Percentiles rank a stretch among this genome's conserved stretches.
These are phyloP conservation scores for Glareola pratincola DNA, from an alignment of 2,113 vertebrate species.

Conservation along the genomic window DNA sequence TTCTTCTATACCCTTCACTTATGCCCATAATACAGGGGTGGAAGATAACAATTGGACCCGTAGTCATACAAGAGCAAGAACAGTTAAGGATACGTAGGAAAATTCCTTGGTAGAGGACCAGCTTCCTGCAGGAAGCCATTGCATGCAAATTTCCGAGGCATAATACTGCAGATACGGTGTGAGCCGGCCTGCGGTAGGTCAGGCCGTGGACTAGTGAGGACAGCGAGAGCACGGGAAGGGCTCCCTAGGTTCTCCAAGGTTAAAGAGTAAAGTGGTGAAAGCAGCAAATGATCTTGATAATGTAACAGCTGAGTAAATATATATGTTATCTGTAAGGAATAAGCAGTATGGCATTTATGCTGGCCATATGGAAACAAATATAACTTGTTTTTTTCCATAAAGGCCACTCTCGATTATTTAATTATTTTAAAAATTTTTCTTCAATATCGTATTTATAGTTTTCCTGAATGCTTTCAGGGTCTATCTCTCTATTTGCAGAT, in stretches of 20 bases:
- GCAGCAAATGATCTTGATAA: not conserved
- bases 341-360: constrained; percentile 29
- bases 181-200: not conserved
- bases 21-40: not conserved
- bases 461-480: not conserved
- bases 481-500: not conserved
- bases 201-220: not conserved
- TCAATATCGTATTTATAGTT: constrained; percentile 38
- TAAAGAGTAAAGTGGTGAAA: not conserved
- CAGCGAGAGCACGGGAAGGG: not conserved
- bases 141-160: not conserved
- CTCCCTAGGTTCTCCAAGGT: not conserved
- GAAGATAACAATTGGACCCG: not conserved
- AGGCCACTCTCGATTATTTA: constrained; percentile 29
- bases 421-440: not conserved
- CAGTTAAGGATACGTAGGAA: constrained; percentile 27
- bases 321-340: constrained; percentile 30
- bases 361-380: constrained; percentile 63
- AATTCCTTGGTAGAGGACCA: constrained; percentile 31
- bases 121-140: constrained; percentile 5
- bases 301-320: constrained; percentile 1
- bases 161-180: not conserved
- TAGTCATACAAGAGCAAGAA: not conserved
- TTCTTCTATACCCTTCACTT: not conserved
- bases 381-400: constrained; percentile 43